Evolutionary conservation across 2,797 vertebrate species (phyloP).

Genomic region (Anolis apletophallus): DNA sequence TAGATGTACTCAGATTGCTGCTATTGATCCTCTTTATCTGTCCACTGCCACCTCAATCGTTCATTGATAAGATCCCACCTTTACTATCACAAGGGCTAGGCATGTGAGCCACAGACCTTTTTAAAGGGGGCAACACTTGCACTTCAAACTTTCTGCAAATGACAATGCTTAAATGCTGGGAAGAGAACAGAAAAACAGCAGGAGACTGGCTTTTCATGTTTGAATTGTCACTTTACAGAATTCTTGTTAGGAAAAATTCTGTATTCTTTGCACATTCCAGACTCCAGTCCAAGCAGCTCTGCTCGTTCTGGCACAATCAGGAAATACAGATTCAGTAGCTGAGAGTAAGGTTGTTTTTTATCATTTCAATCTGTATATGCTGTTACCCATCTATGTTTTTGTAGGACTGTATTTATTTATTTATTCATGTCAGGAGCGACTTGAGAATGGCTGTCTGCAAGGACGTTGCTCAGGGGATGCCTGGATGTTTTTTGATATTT

Average conservation of each 20-base stretch:
- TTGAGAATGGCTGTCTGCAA: too few species aligned
- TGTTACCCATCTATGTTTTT: neutral
- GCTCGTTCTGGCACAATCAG: conserved; percentile 18
- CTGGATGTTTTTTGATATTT: too few species aligned
- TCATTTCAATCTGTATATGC: neutral
- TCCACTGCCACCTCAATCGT: neutral
- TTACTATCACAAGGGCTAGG: conserved; percentile 26
- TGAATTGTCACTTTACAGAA: conserved; percentile 23
- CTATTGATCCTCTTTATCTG: conserved; percentile 15
- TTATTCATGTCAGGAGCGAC: too few species aligned
- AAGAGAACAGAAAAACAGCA: conserved; percentile 7
- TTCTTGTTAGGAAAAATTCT: neutral
- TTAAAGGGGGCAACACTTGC: neutral
- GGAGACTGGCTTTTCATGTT: neutral
- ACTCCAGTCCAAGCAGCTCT: neutral
- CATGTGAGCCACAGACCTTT: neutral
- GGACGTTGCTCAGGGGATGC: too few species aligned
- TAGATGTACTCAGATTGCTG: conserved; percentile 19
- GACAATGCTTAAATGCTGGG: neutral
- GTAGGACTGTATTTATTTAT: neutral
- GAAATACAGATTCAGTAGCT: conserved; percentile 7
- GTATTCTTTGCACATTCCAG: conserved; percentile 31
- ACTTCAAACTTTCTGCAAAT: conserved; percentile 3
- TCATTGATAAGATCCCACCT: neutral
- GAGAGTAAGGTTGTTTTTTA: neutral